Evolutionary conservation across 2,113 vertebrate species (phyloP), one percentile per base, ranked within the genome.

Genomic region (Trematocara stigmaticum): DNA sequence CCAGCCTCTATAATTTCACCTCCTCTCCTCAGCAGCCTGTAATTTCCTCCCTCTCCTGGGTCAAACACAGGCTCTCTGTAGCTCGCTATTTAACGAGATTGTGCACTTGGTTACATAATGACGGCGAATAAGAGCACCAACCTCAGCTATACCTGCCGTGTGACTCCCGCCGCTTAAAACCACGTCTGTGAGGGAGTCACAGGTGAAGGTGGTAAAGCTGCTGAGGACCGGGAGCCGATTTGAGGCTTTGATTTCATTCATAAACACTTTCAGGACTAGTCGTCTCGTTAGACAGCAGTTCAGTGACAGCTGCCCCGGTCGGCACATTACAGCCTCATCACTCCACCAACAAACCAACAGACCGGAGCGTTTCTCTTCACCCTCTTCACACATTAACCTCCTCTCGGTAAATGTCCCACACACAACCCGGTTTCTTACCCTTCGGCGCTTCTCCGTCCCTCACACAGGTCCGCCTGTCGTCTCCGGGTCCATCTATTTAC

Each of bases 41-140:
- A 80, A 91, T 93, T 89, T 88, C 26, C 69, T 81, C 47, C 84
- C 81, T 29, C 88, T 88, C 15, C 55, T 55, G 56, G 6, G 82
- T 31, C 18, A 83, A 85, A 87, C 81, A 57, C 31, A 82, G 79
- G 42, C n/a, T 15, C 53, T 79, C 29, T n/a, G 80, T 18, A 57
- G 49, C 49, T 31, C 56, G 76, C 9, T 57, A 10, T 71, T 55
- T 82, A 86, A 69, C 76, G 31, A 51, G 45, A 82, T 6, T 52
- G 64, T 86, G 56, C 83, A 74, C 84, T 86, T 5, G 59, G 64
- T 93, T 92, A 94, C 80, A 90, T 90, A 90, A 92, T 85, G 38
- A 89, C 38, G 12, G 81, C 79, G 20, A 85, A 47, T 34, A 88
- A 49, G 11, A 79, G 81, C 49, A 78, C 66, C 74, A 87, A 81